These are phyloP conservation scores for Meloidogyne chitwoodi DNA, from an alignment of 1,140 invertebrate species.

Conservation along the genomic window DNA sequence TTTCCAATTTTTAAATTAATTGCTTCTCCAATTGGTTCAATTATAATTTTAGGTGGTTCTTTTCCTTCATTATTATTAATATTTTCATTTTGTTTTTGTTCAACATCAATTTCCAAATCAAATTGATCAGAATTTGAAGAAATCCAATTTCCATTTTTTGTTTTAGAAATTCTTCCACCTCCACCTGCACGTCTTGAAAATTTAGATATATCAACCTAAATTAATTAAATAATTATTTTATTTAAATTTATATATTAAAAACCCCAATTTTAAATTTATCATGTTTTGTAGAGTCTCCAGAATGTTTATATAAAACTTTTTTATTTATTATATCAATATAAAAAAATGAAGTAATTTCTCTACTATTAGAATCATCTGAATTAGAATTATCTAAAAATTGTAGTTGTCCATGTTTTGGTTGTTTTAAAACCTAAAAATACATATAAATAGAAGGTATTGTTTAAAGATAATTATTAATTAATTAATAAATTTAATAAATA, in stretches of 20 bases:
- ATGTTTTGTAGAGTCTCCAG: constrained; percentile 39
- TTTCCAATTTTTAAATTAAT: constrained; percentile 35
- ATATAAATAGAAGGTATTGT: too few species aligned
- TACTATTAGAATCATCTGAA: background rate
- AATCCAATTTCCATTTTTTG: background rate
- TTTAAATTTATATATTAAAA: background rate
- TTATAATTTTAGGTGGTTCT: background rate
- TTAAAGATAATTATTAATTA: too few species aligned
- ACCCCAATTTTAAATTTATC: constrained; percentile 40
- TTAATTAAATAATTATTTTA: background rate
- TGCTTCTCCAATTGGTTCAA: constrained; percentile 25
- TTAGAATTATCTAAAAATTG: background rate
- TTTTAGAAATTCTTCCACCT: background rate
- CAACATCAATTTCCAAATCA: constrained; percentile 25
- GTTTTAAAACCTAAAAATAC: constrained; percentile 18
- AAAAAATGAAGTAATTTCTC: constrained; percentile 11
- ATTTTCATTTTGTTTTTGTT: background rate
- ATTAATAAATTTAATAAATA: too few species aligned
- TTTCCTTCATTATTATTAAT: background rate
- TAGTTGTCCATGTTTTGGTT: constrained; percentile 30
- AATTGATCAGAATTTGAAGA: constrained; percentile 18
- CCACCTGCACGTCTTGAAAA: background rate
- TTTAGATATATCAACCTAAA: background rate
- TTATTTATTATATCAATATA: constrained; percentile 43
- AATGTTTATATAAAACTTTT: constrained; percentile 36